Base-by-base conservation (phyloP, 35 echinoderm and acorn worm species). In the Holothuria glaberrima region DNA sequence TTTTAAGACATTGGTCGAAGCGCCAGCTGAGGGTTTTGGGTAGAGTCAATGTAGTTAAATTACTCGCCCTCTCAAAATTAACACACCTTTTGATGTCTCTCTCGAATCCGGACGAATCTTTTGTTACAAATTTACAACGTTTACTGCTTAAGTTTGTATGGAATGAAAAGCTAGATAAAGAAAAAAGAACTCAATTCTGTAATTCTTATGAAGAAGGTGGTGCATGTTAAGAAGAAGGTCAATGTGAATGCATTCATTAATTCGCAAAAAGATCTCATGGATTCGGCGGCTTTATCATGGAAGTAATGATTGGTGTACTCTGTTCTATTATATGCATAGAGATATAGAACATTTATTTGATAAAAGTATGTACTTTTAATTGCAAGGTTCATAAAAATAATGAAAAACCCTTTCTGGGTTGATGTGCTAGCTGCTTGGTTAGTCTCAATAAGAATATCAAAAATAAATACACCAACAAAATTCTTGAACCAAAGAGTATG, bases 201-300 rank as follows among this genome's bases (percentile, higher is more conserved):
- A 65, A 65, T 16, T 65, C 62, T 20, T 65, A 65, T 65, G 62
- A 65, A 24, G 18, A 65, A 65, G 62, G 62, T 65, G 62, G 62
- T 28, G 13, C 17, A n/a, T n/a, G n/a, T n/a, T n/a, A n/a, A n/a
- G n/a, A 65, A 65, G 62, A 65, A 12, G 62, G 62, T 65, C 62
- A 65, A 65, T 28, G 28, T 65, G 6, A 65, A 65, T 16, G 28
- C 21, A 6, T 65, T 16, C 18, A 65, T 65, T 41, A 18, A 65
- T 65, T 65, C 62, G n/a, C 28, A 24, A 12, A 12, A 65, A 64
- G 3, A 64, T 5, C 60, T 65, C 62, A 65, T 65, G 62, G 4
- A 65, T 65, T 18, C 0, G 18, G 13, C 18, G 28, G 62, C 21
- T 65, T 65, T 65, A 65, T 65, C 3, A 65, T 65, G 3, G 62